Evolutionary conservation across 2,797 vertebrate genomes (phyloP).

Genomic region (Falco columbarius): DNA sequence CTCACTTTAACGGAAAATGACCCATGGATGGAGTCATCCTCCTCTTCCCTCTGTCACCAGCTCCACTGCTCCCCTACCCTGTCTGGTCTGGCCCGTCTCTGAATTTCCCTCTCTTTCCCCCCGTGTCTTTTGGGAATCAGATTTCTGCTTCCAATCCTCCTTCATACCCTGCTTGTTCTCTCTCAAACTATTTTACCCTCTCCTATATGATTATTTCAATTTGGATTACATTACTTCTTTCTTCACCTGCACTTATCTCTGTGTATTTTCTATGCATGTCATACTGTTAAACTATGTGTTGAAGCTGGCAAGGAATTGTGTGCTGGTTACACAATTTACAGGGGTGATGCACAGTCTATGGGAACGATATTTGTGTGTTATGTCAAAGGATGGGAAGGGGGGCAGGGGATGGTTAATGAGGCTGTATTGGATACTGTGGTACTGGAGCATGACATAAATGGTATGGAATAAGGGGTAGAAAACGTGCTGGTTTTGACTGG

Average conservation of each 20-base stretch:
- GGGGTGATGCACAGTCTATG: too few relatives aligned
- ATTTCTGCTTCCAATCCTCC: background rate
- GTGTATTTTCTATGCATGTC: background rate
- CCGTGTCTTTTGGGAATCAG: background rate
- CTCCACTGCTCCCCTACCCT: background rate
- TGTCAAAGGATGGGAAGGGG: too few relatives aligned
- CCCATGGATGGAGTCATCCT: rapidly evolving
- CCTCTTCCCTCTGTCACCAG: background rate
- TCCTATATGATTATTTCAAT: background rate
- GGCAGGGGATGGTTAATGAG: too few relatives aligned
- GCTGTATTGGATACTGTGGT: too few relatives aligned
- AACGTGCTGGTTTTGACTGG: too few relatives aligned
- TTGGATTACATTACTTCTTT: background rate
- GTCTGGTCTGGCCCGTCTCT: background rate
- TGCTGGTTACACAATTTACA: too few relatives aligned
- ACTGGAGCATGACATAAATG: too few relatives aligned
- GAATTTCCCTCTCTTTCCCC: background rate
- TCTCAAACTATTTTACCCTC: background rate
- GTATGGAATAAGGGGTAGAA: too few relatives aligned
- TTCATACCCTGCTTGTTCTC: background rate
- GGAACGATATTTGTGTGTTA: too few relatives aligned
- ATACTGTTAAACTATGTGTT: background rate
- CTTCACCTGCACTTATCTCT: background rate
- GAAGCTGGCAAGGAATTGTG: background rate
- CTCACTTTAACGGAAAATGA: background rate